Evolutionary conservation across 35 echinoderm and acorn worm species (phyloP).

Genomic region (Apostichopus japonicus): DNA sequence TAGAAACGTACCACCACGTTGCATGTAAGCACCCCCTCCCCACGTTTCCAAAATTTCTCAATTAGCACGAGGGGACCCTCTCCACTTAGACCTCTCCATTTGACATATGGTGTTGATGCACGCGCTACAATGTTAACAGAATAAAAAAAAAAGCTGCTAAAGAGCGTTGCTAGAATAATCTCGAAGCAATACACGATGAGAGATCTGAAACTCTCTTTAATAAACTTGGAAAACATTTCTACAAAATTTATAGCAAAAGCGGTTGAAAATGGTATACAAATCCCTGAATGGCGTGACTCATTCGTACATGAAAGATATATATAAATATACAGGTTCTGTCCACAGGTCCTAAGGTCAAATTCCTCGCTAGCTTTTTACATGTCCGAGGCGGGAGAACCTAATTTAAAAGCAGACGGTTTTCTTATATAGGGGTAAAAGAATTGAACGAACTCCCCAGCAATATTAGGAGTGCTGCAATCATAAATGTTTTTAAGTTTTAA

Average conservation of each 20-base stretch:
- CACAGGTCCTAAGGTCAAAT: neutral
- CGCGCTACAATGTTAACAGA: no score
- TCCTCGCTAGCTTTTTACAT: neutral
- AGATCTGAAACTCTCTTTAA: neutral
- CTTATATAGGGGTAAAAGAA: neutral
- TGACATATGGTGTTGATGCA: no score
- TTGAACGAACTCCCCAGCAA: neutral
- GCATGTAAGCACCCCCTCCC: no score
- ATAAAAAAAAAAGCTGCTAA: no score
- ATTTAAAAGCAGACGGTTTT: neutral
- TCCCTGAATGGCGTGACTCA: slow-evolving; percentile 1
- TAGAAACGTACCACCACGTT: no score
- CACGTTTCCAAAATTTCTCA: no score
- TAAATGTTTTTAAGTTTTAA: no score
- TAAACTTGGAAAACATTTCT: slow-evolving; percentile 8
- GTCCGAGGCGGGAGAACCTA: neutral
- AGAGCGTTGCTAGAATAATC: no score
- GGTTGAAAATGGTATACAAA: slow-evolving; percentile 6
- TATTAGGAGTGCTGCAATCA: neutral
- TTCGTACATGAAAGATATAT: slow-evolving; percentile 1
- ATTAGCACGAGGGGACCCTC: no score
- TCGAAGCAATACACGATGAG: neutral
- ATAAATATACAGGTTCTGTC: neutral
- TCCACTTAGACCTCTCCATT: no score
- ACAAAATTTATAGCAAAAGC: slow-evolving; percentile 10